Conservation (phyloP, 92 coral and sea anemone species). For the Heteractis magnifica region DNA sequence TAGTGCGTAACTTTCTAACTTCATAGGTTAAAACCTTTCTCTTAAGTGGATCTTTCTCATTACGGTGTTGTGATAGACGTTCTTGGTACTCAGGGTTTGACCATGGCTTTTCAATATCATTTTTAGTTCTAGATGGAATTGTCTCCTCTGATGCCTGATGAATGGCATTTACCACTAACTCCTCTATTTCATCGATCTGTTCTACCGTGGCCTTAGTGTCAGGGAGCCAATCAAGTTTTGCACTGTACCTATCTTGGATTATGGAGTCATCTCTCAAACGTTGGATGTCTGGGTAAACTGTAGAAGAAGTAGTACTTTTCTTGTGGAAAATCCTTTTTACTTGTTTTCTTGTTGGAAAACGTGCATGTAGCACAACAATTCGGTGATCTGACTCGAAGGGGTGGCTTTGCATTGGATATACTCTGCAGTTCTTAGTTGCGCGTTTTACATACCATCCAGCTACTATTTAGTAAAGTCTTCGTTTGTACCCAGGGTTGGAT, state of each 20-base stretch:
- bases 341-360: slow-evolving; percentile 19
- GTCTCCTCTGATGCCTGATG: slow-evolving; percentile 7
- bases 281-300: slow-evolving; percentile 2
- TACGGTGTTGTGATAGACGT: too few species aligned
- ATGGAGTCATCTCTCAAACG: slow-evolving; percentile 9
- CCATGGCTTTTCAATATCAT: slow-evolving; percentile 37
- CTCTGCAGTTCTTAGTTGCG: slow-evolving; percentile 24
- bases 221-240: slow-evolving; percentile 8
- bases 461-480: slow-evolving; percentile 27
- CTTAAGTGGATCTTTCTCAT: slow-evolving; percentile 41
- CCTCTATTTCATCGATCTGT: slow-evolving; percentile 8
- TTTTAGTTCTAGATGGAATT: slow-evolving; percentile 29
- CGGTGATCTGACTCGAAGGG: slow-evolving; percentile 29
- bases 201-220: not conserved
- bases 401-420: slow-evolving; percentile 29
- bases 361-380: slow-evolving; percentile 30
- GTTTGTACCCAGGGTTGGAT: slow-evolving; percentile 34
- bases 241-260: slow-evolving; percentile 18
- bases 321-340: slow-evolving; percentile 12
- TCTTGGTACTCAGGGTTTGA: slow-evolving; percentile 23
- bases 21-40: slow-evolving; percentile 8
- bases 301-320: not conserved
- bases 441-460: slow-evolving; percentile 31
- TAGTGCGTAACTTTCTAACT: slow-evolving; percentile 3
- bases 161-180: slow-evolving; percentile 4